phyloP scores from a whole-genome alignment of 2,888 invertebrate species.

The Heteromyza rotundicornis region DNA sequence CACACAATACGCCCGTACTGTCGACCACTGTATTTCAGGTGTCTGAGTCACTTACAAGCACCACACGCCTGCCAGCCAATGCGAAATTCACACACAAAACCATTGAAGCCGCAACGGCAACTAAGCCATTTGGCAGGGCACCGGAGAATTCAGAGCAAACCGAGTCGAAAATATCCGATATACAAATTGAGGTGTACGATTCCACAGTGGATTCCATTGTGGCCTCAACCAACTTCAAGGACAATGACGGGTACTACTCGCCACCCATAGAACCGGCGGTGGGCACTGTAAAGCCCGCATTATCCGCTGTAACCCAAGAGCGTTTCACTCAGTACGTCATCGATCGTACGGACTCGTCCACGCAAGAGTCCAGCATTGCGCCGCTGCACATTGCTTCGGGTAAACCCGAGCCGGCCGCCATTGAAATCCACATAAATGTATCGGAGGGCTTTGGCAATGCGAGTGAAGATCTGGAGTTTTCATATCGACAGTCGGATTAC shows the following conservation, averaged over 20 bases:
- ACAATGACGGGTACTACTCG: slow-evolving; percentile 39
- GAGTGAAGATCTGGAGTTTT: slow-evolving; percentile 58
- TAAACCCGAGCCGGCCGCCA: slow-evolving; percentile 58
- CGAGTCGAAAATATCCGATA: slow-evolving; percentile 59
- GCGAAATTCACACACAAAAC: slow-evolving; percentile 25
- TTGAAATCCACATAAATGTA: slow-evolving; percentile 60
- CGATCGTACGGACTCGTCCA: slow-evolving; percentile 55
- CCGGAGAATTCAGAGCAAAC: slow-evolving; percentile 33
- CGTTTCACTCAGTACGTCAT: slow-evolving; percentile 58
- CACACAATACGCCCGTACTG: slow-evolving; percentile 28
- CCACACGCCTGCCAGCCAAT: slow-evolving; percentile 36
- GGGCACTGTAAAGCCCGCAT: slow-evolving; percentile 42
- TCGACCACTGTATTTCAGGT: slow-evolving; percentile 54
- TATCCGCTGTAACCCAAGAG: slow-evolving; percentile 42
- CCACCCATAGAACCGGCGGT: slow-evolving; percentile 27
- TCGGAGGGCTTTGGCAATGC: slow-evolving; percentile 58
- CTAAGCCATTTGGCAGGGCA: background rate
- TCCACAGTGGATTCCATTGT: slow-evolving; percentile 59
- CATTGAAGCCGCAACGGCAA: background rate
- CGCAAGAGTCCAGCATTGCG: slow-evolving; percentile 45
- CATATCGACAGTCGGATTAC: slow-evolving; percentile 50
- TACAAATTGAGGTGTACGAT: slow-evolving; percentile 59
- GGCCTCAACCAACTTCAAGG: slow-evolving; percentile 56
- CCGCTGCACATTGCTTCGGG: slow-evolving; percentile 33
- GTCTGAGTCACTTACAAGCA: slow-evolving; percentile 40